Conservation (phyloP, 2,888 invertebrate species). For the Scaptomyza reducta region DNA sequence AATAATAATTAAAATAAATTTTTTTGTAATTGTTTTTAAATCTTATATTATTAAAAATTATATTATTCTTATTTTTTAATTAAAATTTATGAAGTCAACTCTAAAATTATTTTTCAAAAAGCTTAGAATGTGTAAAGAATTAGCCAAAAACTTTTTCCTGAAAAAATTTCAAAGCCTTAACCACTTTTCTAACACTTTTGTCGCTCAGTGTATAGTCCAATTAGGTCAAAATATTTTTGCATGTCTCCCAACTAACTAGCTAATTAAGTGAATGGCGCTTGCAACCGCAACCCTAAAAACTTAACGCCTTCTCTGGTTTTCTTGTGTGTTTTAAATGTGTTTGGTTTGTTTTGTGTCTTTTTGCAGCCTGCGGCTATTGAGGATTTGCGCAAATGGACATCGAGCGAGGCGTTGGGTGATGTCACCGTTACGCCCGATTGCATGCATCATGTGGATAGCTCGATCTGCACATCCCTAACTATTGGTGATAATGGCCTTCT, state of each 20-base stretch:
- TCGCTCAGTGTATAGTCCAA: conserved; percentile 39
- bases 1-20: too few species aligned
- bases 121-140: too few species aligned
- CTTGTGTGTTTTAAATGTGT: not conserved
- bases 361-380: conserved; percentile 91
- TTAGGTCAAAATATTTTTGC: conserved; percentile 60
- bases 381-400: conserved; percentile 93
- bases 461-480: conserved; percentile 85
- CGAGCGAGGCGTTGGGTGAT: conserved; percentile 88
- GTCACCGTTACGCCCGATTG: conserved; percentile 92
- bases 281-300: conserved; percentile 9
- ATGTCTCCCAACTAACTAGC: conserved; percentile 53
- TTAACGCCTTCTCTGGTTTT: not conserved
- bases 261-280: conserved; percentile 56
- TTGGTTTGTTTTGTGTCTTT: not conserved
- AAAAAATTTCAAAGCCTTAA: too few species aligned
- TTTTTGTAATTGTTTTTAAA: too few species aligned
- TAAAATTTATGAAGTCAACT: too few species aligned
- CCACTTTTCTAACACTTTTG: not conserved
- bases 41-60: too few species aligned
- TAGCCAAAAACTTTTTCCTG: too few species aligned
- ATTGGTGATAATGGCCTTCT: conserved; percentile 83
- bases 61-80: too few species aligned
- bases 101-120: too few species aligned
- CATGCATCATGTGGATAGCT: conserved; percentile 86